These are phyloP conservation scores for Osmoderma eremita DNA, from an alignment of 2,888 invertebrate genomes.

Conservation along the genomic window DNA sequence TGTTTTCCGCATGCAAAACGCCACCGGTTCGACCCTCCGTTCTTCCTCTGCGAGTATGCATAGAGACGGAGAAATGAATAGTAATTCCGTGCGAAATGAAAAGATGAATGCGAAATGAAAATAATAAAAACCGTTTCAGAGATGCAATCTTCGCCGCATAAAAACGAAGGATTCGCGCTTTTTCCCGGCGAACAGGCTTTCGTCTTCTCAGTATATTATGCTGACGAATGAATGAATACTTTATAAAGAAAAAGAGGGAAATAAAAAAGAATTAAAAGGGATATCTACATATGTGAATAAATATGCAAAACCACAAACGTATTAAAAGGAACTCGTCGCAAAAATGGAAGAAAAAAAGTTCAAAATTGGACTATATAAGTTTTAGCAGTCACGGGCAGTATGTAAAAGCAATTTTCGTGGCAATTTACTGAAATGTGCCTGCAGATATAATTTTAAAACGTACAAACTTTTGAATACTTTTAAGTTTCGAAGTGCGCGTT, in stretches of 20 bases:
- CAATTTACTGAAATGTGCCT: too few relatives aligned
- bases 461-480: too few relatives aligned
- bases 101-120: conserved; percentile 52
- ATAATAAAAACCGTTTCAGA: conserved; percentile 50
- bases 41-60: conserved; percentile 5
- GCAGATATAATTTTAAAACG: too few relatives aligned
- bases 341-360: too few relatives aligned
- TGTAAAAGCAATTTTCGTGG: too few relatives aligned
- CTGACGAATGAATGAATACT: conserved; percentile 37
- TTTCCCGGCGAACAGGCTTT: not conserved
- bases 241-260: conserved; percentile 14
- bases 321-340: too few relatives aligned
- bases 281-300: not conserved
- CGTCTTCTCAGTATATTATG: conserved; percentile 29
- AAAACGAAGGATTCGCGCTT: conserved; percentile 42
- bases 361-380: not conserved
- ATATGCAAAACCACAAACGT: not conserved
- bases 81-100: conserved; percentile 50
- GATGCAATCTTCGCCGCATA: conserved; percentile 48
- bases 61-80: conserved; percentile 45
- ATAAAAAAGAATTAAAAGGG: conserved; percentile 24
- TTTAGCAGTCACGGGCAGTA: not conserved
- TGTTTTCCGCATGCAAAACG: not conserved
- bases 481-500: too few relatives aligned
- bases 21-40: conserved; percentile 4